phyloP scores from a whole-genome alignment of 1,140 invertebrate genomes.

The Philaenus spumarius region DNA sequence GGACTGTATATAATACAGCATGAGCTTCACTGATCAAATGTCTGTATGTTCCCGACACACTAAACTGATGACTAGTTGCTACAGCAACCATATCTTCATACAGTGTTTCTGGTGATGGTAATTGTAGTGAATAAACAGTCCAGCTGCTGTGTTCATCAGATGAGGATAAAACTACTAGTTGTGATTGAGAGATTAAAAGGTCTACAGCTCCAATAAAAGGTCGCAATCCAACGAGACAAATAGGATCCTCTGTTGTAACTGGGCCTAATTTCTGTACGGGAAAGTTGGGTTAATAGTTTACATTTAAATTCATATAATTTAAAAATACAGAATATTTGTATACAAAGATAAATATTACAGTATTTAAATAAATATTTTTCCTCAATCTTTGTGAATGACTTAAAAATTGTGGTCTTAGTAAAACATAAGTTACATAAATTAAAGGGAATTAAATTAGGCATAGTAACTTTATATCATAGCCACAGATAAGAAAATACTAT shows the following conservation, averaged over 20 bases:
- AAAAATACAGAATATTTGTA: too few relatives aligned
- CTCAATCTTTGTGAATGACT: too few relatives aligned
- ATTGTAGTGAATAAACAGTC: slow-evolving; percentile 58
- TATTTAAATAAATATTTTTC: too few relatives aligned
- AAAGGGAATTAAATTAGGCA: too few relatives aligned
- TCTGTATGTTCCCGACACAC: slow-evolving; percentile 47
- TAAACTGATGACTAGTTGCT: slow-evolving; percentile 50
- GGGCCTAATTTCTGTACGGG: background rate
- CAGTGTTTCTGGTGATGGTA: slow-evolving; percentile 51
- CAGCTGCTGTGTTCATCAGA: slow-evolving; percentile 46
- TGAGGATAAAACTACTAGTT: slow-evolving; percentile 57
- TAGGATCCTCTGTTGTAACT: slow-evolving; percentile 48
- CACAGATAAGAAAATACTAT: too few relatives aligned
- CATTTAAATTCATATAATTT: too few relatives aligned
- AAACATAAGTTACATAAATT: too few relatives aligned
- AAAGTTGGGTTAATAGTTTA: background rate
- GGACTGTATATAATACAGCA: slow-evolving; percentile 46
- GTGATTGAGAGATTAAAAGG: slow-evolving; percentile 51
- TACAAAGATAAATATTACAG: too few relatives aligned
- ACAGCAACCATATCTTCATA: slow-evolving; percentile 59
- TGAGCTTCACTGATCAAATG: slow-evolving; percentile 61
- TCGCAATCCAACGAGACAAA: slow-evolving; percentile 63
- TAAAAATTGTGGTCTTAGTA: too few relatives aligned
- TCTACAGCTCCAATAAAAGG: slow-evolving; percentile 65
- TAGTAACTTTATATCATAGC: too few relatives aligned